Evolutionary conservation across 1,140 invertebrate genomes (phyloP), one percentile per base, ranked within the genome.

Genomic region (Zaprionus inermis): DNA sequence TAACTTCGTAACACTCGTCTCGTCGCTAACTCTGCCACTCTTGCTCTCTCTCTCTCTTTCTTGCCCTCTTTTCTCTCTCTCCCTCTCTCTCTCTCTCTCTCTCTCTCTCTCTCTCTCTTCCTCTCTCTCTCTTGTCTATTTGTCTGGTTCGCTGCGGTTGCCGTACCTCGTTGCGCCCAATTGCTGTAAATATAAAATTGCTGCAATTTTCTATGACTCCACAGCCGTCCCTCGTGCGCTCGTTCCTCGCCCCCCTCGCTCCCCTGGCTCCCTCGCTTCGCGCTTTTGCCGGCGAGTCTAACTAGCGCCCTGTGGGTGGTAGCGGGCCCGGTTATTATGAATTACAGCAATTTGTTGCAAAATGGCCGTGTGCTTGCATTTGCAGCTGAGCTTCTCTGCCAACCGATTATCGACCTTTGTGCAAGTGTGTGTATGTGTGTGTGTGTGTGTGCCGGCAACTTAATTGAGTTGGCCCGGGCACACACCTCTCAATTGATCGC

Each of bases 121-220:
- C 30, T 12, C 46, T 32, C 49, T 34, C 52, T 70, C 44, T 38
- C 24, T 52, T 38, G 18, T 52, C 14, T 36, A n/a, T 63, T 44
- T 69, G 16, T 46, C 56, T 36, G 11, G 11, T 28, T 28, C 56
- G 28, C 64, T 76, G 60, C 44, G 64, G 60, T 60, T 73, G 41
- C 52, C 57, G 58, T 5, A 28, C 24, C 54, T 54, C 76, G 68
- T 82, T 88, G 80, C 75, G 84, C 78, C 74, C 84, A 89, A 89
- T 89, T 89, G 84, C 84, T 89, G 84, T 89, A 89, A 89, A 89
- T 81, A 72, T 89, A 89, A 89, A 89, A 89, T 89, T 89, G 84
- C 84, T 64, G 84, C 85, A 89, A 89, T 89, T 89, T 89, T 89
- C 84, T 81, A 89, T 89, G 84, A 83, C 84, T 88, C 49, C 80